Evolutionary conservation across 2,797 vertebrate species (phyloP), one percentile per base, ranked within the genome.

Genomic region (Tangara arthus): DNA sequence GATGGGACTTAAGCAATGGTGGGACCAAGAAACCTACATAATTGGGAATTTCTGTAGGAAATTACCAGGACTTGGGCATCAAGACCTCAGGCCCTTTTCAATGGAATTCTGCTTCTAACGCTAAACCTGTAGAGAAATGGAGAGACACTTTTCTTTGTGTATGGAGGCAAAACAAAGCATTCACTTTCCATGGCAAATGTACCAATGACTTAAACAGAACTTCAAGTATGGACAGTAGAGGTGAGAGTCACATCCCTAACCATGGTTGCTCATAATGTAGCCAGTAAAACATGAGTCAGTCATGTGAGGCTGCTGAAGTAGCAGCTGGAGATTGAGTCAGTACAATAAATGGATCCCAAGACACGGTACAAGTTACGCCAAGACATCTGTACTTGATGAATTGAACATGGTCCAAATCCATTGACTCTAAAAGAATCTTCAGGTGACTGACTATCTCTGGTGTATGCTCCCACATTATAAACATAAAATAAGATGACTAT

Each of bases 231-330:
- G 44, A 34, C 22, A 80, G 11, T 37, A 85, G 24, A 42, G 8
- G 4, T 77, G 34, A 79, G 8, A 66, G 30, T 63, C 30, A 4
- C 50, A 34, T 44, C 4, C 8, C 5, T 55, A 65, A 32, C 15
- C 0, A 0, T 21, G 27, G 24, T 21, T 91, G 17, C 16, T 87
- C 37, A 37, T 18, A 73, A 4, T 9, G 11, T 9, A 47, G 21
- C 11, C 8, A 60, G 24, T 22, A 56, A 80, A 72, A 47, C 12
- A 37, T 2, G 15, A 49, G 12, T 47, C 39, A 61, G 20, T 41
- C 32, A 37, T 8, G 11, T 37, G 60, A 82, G 30, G n/a, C 16
- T 89, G 17, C 23, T 60, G 56, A 49, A 71, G 56, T 0, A 2
- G 46, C 32, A 65, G 22, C 15, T 53, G 56, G 59, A 73, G 44